Base-by-base conservation (phyloP, 1,140 invertebrate species). In the Goniozus legneri region DNA sequence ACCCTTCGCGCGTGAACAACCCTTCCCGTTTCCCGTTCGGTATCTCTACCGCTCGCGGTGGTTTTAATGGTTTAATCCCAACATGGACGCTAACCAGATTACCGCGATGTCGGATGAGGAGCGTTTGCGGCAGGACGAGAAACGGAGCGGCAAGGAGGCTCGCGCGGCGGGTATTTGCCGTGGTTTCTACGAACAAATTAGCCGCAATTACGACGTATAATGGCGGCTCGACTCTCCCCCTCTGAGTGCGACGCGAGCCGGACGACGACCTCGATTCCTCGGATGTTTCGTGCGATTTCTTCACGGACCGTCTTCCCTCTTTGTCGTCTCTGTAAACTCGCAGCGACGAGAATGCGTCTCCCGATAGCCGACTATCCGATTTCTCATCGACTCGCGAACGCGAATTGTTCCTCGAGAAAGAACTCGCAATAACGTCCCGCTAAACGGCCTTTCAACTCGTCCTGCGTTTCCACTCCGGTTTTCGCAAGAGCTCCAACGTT, bases 31-130 rank as follows among this genome's bases (percentile, higher is more conserved):
- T 39, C 38, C 20, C 30, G 15, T 34, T 16, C 33, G 44, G 50
- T 49, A 38, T 38, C 35, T 20, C 36, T 16, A 15, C 42, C 44
- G 21, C 38, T 19, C 38, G 42, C 13, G n/a, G 47, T 22, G 45
- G 54, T n/a, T n/a, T 45, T 68, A 67, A 71, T 67, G 58, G 57
- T 62, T 67, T 68, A 69, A 69, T 68, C 60, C 64, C 60, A 64
- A 65, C 56, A 58, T 60, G 58, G 64, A 67, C 56, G 64, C 61
- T 71, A 68, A 71, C 57, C 61, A 68, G 65, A 71, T 71, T 71
- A 65, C 60, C 54, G 41, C n/a, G n/a, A n/a, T 47, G 49, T 43
- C 39, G 31, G 19, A 54, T 47, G 50, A 27, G 4, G 36, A n/a
- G 31, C 42, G 30, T 41, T 36, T 42, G 47, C 43, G n/a, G n/a